Conservation (phyloP, 2,113 vertebrate genomes). For the Hiodon alosoides region DNA sequence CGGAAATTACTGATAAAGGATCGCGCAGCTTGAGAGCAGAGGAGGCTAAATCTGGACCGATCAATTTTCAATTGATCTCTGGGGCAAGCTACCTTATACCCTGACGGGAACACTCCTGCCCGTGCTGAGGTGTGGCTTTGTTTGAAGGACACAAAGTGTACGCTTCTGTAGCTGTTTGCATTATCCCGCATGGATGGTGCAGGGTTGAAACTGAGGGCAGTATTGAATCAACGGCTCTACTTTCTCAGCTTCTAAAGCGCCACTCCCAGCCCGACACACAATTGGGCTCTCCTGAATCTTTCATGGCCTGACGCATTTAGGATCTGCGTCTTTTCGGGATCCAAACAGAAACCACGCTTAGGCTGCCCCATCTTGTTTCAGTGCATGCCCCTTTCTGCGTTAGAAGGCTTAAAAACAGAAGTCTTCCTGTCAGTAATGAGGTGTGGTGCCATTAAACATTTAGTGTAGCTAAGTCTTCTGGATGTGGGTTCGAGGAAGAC, state of each 20-base stretch:
- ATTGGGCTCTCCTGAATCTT: slow-evolving; percentile 40
- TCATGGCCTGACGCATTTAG: slow-evolving; percentile 35
- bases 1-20: too few relatives aligned
- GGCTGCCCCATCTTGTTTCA: too few relatives aligned
- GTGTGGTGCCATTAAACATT: background rate
- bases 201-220: background rate
- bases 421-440: background rate
- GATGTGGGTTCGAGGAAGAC: background rate
- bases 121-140: too few relatives aligned
- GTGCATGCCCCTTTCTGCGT: background rate
- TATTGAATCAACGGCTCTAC: slow-evolving; percentile 17
- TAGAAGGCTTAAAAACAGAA: background rate
- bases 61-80: too few relatives aligned
- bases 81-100: too few relatives aligned
- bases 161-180: too few relatives aligned
- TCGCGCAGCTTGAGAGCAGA: too few relatives aligned
- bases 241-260: slow-evolving; percentile 10
- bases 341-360: too few relatives aligned
- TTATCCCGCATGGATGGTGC: background rate
- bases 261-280: slow-evolving; percentile 20
- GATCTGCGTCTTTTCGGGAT: background rate
- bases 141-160: too few relatives aligned
- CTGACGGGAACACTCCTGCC: too few relatives aligned
- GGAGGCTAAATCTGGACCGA: too few relatives aligned
- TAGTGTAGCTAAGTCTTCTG: background rate